A percentile compares a stretch with the other conserved stretches of the same genome.
Evolutionary conservation across 2,113 vertebrate genomes (phyloP).

Genomic region (Tapirus terrestris): DNA sequence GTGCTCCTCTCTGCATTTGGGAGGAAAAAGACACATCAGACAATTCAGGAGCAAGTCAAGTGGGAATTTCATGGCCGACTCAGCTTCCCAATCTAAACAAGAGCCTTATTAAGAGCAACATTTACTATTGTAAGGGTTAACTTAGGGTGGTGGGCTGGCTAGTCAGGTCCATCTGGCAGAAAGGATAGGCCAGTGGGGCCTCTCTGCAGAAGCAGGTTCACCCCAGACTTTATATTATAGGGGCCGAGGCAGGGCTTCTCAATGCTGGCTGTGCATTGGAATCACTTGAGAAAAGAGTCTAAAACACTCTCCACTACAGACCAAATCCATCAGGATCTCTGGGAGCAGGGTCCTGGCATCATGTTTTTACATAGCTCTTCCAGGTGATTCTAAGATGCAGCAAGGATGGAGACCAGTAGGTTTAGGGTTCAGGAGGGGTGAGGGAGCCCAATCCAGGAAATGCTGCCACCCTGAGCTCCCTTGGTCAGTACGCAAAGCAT

Average conservation of each 20-base stretch:
- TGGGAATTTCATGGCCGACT: not conserved
- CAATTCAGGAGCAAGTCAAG: not conserved
- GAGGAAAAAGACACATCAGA: not conserved
- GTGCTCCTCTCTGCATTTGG: not conserved
- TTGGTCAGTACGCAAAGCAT: not conserved
- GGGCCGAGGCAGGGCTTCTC: not conserved
- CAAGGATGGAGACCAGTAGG: not conserved
- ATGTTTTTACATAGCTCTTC: not conserved
- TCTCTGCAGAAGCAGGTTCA: not conserved
- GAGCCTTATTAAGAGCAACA: not conserved
- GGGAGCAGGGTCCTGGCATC: no score
- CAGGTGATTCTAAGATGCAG: not conserved
- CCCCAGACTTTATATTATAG: not conserved
- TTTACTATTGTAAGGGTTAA: not conserved
- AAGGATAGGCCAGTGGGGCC: not conserved
- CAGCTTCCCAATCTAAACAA: not conserved
- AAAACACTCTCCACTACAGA: not conserved
- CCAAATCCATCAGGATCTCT: not conserved
- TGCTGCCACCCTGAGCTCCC: not conserved
- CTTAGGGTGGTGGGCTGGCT: not conserved
- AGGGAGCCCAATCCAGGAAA: not conserved
- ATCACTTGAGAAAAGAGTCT: not conserved
- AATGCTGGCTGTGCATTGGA: fast-evolving
- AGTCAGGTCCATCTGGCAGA: not conserved
- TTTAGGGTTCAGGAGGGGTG: not conserved